Base-by-base conservation (phyloP, 2,797 vertebrate genomes). In the Sandelia bainsii region DNA sequence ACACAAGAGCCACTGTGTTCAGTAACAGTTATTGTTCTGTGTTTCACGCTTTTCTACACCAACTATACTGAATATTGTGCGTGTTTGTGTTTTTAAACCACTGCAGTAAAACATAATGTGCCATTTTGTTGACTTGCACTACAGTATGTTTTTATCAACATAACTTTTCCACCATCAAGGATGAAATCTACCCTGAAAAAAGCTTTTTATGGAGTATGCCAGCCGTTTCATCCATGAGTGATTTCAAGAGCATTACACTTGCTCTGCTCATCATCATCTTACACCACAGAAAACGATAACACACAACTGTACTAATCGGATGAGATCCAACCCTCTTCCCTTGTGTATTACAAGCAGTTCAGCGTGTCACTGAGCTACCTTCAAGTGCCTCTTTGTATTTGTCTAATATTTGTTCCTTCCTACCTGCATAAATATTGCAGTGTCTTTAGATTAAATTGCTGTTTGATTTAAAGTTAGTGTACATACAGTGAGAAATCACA, bases 171-270 rank as follows among this genome's bases (percentile, higher is more conserved):
- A 34, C 73, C 72, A 87, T 87, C 57, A 40, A 54, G 32, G 61
- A 74, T 82, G 72, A 86, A 87, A 84, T 83, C 87, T 85, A 81
- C 57, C 81, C 77, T 82, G 85, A 81, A 85, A 40, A 80, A 67
- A 71, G 68, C 62, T 59, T 77, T 79, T 82, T 79, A 74, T 29
- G 60, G 49, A 58, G 34, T 53, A 68, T 56, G 58, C 53, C 65
- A 79, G 62, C 42, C 46, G 20, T 74, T 88, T 82, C 68, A 80
- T 69, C 63, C 80, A 69, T 37, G 56, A 87, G 77, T 48, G 52
- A 64, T 71, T 82, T 78, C 67, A 63, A 48, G 59, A 85, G 79
- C 70, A 68, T 82, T 77, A 68, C 42, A 69, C 66, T 69, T 76
- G 69, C 73, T 73, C 61, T 46, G 73, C 65, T 64, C 76, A 71